Evolutionary conservation across 2,888 invertebrate species (phyloP), one percentile per base, ranked within the genome.

Genomic region (Metallyticus violacea): DNA sequence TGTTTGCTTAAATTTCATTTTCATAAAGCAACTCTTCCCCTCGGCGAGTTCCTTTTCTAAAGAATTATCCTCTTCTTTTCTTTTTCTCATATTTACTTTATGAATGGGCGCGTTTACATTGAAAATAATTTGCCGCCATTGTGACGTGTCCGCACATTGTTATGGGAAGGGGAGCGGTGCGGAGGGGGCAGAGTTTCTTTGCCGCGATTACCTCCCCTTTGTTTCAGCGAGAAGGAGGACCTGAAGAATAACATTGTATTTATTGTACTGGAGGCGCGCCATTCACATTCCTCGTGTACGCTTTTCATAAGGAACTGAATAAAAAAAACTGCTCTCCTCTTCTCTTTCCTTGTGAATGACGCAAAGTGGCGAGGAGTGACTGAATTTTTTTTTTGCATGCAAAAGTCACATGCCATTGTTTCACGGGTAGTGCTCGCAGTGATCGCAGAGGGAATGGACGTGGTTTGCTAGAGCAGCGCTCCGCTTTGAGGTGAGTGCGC

Each of bases 61-160:
- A n/a, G n/a, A n/a, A n/a, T n/a, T n/a, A n/a, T n/a, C n/a, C 62
- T 83, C 28, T 30, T 83, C 83, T 26, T 28, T 77, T 83, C 83
- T 83, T 28, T 62, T 28, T 29, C 29, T 83, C 82, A 86, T 82
- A 86, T 86, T 86, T 81, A 85, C 29, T 25, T 83, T n/a, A 28
- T 83, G 86, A 85, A 85, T 81, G 87, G 82, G 85, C n/a, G 81
- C 77, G 80, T 81, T 87, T 85, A 85, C 76, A 85, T 85, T 87
- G 87, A 87, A 87, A 87, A 87, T 85, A 87, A 87, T 87, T 87
- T 87, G 87, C 87, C 87, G 79, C 79, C 80, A 84, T 85, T 83
- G 86, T 86, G 28, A 29, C 28, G 26, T 83, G 86, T 76, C 25
- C 83, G 28, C 30, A 86, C 77, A 87, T 87, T 87, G 87, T 87